Conservation (phyloP, 2,888 invertebrate genomes). For the Drosophila nr. fundita region DNA sequence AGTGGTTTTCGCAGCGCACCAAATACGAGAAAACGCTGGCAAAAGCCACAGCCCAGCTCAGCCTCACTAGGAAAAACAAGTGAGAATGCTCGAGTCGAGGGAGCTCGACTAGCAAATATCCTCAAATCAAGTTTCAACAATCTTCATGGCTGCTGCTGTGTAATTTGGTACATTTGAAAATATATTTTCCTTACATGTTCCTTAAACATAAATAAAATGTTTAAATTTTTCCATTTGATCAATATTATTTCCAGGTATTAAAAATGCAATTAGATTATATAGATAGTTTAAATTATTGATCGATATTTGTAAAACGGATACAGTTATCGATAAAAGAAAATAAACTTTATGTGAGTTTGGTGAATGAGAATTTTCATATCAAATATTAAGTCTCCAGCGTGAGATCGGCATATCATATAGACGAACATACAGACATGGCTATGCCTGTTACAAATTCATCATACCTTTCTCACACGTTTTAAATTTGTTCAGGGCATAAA, state of each 20-base stretch:
- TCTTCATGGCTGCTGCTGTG: neutral
- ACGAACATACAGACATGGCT: neutral
- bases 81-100: neutral
- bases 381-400: too few relatives aligned
- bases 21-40: conserved; percentile 39
- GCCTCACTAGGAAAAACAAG: neutral
- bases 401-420: too few relatives aligned
- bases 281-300: neutral
- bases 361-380: too few relatives aligned
- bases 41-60: neutral
- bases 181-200: neutral
- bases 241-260: too few relatives aligned
- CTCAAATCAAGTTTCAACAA: neutral
- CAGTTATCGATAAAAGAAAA: too few relatives aligned
- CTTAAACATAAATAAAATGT: neutral
- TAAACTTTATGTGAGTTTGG: too few relatives aligned
- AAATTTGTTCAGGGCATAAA: neutral
- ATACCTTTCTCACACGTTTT: neutral
- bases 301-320: neutral
- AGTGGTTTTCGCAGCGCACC: conserved; percentile 73
- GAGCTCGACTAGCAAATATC: neutral
- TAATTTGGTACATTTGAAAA: neutral
- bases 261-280: neutral
- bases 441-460: too few relatives aligned
- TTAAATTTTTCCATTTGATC: too few relatives aligned